These are phyloP conservation scores for Petrocephalus zakoni DNA, from an alignment of 2,113 vertebrate genomes.

Conservation along the genomic window DNA sequence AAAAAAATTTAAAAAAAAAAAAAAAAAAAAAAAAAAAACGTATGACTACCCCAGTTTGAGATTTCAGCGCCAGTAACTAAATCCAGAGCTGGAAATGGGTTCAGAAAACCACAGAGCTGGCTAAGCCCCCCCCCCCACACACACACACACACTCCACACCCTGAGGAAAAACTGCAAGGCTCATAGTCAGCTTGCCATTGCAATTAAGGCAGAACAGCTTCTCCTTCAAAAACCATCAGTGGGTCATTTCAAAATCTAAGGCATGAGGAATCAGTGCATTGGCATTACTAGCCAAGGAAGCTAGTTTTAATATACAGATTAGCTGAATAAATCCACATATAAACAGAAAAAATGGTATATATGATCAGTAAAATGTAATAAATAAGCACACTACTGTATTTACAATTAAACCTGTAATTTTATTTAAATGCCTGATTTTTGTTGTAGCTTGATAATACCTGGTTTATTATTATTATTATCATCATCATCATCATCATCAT, in stretches of 20 bases:
- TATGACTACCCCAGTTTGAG: neutral
- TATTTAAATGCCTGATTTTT: neutral
- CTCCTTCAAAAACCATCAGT: neutral
- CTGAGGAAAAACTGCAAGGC: neutral
- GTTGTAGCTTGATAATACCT: neutral
- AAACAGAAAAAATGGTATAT: neutral
- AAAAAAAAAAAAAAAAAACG: neutral
- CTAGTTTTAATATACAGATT: neutral
- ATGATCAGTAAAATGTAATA: neutral
- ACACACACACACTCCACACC: too few species aligned
- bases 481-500: too few species aligned
- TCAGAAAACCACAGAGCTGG: neutral
- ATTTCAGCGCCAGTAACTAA: conserved; percentile 20
- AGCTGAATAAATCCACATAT: neutral
- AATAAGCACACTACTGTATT: neutral
- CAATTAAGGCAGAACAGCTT: neutral
- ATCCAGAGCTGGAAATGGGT: conserved; percentile 5
- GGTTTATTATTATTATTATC: too few species aligned
- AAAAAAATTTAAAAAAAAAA: neutral
- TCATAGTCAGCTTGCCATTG: neutral
- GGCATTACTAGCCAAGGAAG: neutral
- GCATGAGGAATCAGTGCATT: neutral
- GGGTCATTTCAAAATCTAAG: neutral
- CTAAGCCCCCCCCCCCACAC: neutral
- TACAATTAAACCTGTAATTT: neutral